Conservation (phyloP, 2,797 vertebrate genomes). For the Gymnopithys bicolor region DNA sequence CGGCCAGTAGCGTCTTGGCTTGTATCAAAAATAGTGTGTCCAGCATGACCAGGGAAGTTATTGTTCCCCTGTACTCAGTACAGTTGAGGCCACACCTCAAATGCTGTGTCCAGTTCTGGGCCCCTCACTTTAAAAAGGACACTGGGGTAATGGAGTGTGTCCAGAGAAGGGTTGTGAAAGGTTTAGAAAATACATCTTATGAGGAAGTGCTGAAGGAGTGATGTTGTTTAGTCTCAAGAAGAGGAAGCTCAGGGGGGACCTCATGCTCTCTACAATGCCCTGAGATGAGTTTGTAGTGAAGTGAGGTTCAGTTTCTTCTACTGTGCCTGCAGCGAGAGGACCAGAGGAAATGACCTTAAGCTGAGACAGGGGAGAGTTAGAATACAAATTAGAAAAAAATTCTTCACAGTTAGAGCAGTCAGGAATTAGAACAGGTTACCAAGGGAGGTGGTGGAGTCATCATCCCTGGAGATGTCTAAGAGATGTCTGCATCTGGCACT, state of each 20-base stretch:
- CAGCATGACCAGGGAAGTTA: not conserved
- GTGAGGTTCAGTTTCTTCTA: not conserved
- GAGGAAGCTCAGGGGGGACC: not conserved
- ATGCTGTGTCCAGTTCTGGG: not conserved
- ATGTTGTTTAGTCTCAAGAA: not conserved
- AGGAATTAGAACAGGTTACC: not conserved
- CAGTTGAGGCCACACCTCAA: not conserved
- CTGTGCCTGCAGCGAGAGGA: not conserved
- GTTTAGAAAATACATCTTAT: not conserved
- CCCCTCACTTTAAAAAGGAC: not conserved
- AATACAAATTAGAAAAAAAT: not conserved
- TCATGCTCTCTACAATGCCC: not conserved
- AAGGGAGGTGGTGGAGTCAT: not conserved
- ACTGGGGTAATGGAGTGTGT: not conserved
- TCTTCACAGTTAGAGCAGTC: not conserved
- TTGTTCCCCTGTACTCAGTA: not conserved
- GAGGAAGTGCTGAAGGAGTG: not conserved
- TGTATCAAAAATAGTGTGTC: no score
- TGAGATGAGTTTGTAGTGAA: not conserved
- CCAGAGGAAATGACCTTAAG: not conserved
- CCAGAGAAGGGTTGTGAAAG: not conserved
- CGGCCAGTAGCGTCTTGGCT: not conserved
- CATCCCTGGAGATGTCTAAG: not conserved
- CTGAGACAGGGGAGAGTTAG: not conserved
- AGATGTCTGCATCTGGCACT: not conserved